phyloP scores from a whole-genome alignment of 2,113 vertebrate species.

The Pygoscelis antarcticus region DNA sequence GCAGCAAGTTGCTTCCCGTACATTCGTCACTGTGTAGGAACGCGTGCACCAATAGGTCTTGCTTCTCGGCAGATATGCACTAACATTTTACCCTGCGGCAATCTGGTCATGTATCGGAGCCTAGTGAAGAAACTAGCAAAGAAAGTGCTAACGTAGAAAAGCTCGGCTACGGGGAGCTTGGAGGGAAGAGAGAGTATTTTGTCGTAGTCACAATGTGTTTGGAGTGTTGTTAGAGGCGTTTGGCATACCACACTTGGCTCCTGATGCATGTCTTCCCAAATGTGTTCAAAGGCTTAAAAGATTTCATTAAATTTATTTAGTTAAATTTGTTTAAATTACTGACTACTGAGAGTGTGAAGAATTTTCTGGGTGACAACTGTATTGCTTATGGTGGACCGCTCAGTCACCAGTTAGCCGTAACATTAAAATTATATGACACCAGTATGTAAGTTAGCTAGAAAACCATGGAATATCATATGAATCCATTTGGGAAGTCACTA shows the following conservation, averaged over 20 bases:
- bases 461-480: neutral
- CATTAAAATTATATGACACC: neutral
- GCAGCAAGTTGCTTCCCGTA: neutral
- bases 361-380: neutral
- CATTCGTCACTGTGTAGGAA: neutral
- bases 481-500: neutral
- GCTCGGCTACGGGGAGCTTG: neutral
- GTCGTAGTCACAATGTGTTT: neutral
- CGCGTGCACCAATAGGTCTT: rapidly evolving
- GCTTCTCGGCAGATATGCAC: neutral
- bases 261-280: neutral
- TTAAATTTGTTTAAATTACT: neutral
- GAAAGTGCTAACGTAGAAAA: neutral
- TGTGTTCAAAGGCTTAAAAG: neutral
- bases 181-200: neutral
- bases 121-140: neutral
- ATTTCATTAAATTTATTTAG: neutral
- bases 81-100: neutral
- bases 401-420: neutral
- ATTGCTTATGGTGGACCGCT: neutral
- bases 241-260: neutral
- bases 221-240: neutral
- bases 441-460: neutral
- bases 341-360: neutral
- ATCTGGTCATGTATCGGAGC: neutral